Evolutionary conservation across 2,113 vertebrate species (phyloP).

Genomic region (Phalacrocorax carbo): DNA sequence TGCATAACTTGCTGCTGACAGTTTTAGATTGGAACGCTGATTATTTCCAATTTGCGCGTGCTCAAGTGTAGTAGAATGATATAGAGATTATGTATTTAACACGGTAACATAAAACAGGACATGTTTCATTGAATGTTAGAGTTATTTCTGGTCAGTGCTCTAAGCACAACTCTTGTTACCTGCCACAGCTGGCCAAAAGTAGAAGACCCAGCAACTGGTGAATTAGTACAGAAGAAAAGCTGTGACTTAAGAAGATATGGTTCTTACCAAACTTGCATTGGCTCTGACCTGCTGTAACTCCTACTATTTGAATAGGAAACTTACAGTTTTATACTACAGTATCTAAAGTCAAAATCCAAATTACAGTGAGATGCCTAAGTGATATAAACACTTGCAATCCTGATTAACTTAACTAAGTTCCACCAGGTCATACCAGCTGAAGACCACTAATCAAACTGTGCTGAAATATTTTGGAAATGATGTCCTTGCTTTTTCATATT

Average conservation of each 20-base stretch:
- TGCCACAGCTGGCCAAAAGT: neutral
- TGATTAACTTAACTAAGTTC: neutral
- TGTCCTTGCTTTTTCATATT: neutral
- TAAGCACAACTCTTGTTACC: neutral
- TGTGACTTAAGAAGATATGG: neutral
- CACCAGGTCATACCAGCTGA: neutral
- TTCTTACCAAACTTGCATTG: neutral
- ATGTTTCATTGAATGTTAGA: neutral
- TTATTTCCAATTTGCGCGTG: neutral
- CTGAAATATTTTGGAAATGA: neutral
- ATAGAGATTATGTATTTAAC: neutral
- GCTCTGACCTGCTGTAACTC: neutral
- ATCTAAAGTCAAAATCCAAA: neutral
- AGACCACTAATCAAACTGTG: neutral
- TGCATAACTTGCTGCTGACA: neutral
- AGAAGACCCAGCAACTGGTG: neutral
- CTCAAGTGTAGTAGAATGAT: neutral
- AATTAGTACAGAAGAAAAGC: neutral
- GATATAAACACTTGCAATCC: neutral
- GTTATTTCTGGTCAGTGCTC: neutral
- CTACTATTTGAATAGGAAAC: neutral
- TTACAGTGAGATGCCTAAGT: neutral
- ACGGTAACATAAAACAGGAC: neutral
- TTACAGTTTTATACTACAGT: neutral
- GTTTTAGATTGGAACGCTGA: neutral